phyloP scores from a whole-genome alignment of 2,888 invertebrate species.

The Volucella inanis region DNA sequence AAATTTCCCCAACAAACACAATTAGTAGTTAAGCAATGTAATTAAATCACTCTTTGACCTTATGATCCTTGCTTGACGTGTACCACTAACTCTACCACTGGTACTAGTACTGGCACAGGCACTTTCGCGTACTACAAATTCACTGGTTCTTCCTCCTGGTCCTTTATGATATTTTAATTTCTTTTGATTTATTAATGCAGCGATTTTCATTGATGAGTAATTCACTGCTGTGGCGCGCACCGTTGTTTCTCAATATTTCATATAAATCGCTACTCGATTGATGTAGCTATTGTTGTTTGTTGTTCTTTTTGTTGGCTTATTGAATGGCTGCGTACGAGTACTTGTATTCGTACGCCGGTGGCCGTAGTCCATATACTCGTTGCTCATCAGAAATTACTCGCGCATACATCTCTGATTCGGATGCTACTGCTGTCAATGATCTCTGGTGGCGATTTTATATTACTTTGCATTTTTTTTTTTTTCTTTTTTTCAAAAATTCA shows the following conservation, averaged over 20 bases:
- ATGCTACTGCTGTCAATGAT: slow-evolving; percentile 66
- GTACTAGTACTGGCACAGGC: too few relatives aligned
- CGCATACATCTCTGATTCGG: slow-evolving; percentile 60
- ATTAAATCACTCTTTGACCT: slow-evolving; percentile 47
- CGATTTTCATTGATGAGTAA: slow-evolving; percentile 69
- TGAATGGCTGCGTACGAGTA: slow-evolving; percentile 8
- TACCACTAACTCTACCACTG: too few relatives aligned
- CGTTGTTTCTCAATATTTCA: slow-evolving; percentile 64
- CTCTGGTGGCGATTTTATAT: slow-evolving; percentile 60
- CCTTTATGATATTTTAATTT: slow-evolving; percentile 66
- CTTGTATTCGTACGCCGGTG: neutral
- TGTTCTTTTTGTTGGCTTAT: slow-evolving; percentile 34
- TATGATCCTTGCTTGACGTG: neutral
- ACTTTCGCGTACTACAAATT: slow-evolving; percentile 12
- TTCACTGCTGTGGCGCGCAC: slow-evolving; percentile 56
- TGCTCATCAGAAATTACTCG: slow-evolving; percentile 60
- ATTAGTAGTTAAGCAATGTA: slow-evolving; percentile 7
- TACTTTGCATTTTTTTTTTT: slow-evolving; percentile 54
- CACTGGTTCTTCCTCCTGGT: slow-evolving; percentile 39
- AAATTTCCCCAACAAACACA: slow-evolving; percentile 41
- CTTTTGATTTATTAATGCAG: slow-evolving; percentile 70
- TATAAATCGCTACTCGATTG: slow-evolving; percentile 61
- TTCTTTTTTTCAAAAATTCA: slow-evolving; percentile 1
- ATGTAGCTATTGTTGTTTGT: slow-evolving; percentile 51
- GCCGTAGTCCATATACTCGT: slow-evolving; percentile 31